Conservation (phyloP, 2,113 vertebrate genomes). For the Poicephalus gulielmi region DNA sequence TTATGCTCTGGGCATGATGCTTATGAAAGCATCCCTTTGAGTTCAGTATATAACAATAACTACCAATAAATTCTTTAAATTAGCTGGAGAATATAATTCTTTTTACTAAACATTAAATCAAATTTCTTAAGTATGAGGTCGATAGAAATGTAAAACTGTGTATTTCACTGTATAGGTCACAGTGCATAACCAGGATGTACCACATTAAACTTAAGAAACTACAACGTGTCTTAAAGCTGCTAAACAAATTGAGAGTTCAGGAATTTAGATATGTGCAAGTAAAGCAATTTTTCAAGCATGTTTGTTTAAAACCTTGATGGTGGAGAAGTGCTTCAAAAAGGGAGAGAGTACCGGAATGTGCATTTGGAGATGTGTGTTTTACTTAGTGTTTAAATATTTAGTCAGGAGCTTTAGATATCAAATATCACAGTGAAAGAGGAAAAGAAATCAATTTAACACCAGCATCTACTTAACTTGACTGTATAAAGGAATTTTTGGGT, state of each 20-base stretch:
- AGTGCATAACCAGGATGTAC: no score
- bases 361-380: not conserved
- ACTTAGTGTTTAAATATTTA: not conserved
- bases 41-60: not conserved
- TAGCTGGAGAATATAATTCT: not conserved
- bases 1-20: not conserved
- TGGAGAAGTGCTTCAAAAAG: not conserved
- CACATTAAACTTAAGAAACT: not conserved
- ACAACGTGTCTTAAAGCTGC: not conserved
- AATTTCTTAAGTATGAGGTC: not conserved
- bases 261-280: not conserved
- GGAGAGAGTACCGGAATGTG: not conserved
- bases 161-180: not conserved
- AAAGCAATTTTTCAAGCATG: not conserved
- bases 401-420: not conserved
- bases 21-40: not conserved
- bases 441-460: not conserved
- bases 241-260: not conserved
- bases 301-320: not conserved
- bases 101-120: not conserved
- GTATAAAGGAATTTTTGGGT: not conserved
- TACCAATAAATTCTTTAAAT: not conserved
- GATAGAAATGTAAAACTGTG: fast-evolving
- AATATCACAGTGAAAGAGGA: not conserved
- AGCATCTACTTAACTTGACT: not conserved